A percentile compares a stretch with the other conserved stretches of the same genome.
Evolutionary conservation across 2,797 vertebrate genomes (phyloP).

Genomic region (Lagocephalus sceleratus): DNA sequence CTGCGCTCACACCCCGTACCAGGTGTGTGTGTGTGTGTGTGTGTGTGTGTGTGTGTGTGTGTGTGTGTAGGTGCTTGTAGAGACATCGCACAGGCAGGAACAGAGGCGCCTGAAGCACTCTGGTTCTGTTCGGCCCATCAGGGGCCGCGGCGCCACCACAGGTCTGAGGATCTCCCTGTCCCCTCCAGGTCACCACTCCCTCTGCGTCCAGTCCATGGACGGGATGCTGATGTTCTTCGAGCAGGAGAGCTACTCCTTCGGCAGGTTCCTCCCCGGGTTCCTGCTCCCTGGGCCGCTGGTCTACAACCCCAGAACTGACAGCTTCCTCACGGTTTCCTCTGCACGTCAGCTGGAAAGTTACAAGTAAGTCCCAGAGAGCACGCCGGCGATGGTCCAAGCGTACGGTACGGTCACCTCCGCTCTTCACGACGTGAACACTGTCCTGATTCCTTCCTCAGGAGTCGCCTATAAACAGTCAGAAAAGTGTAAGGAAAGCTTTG

Average conservation of each 20-base stretch:
- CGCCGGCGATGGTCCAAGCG: too few relatives aligned
- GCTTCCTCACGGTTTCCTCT: conserved; percentile 92
- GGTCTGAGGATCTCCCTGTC: too few relatives aligned
- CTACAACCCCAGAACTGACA: conserved; percentile 89
- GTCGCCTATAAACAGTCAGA: too few relatives aligned
- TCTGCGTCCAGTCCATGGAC: conserved; percentile 97
- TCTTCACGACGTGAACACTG: too few relatives aligned
- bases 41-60: conserved; percentile 33
- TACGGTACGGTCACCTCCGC: too few relatives aligned
- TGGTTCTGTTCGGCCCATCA: too few relatives aligned
- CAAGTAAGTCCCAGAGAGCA: conserved; percentile 75
- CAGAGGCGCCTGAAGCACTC: background rate
- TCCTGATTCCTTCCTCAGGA: too few relatives aligned
- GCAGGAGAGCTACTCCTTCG: conserved; percentile 94
- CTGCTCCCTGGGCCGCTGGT: conserved; percentile 88
- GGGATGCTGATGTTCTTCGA: conserved; percentile 98
- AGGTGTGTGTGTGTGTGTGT: conserved; percentile 40
- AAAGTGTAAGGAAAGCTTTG: too few relatives aligned
- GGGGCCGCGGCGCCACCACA: too few relatives aligned
- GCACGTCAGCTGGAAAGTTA: conserved; percentile 91
- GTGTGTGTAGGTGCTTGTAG: conserved; percentile 59
- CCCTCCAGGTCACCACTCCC: conserved; percentile 86
- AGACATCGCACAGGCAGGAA: conserved; percentile 66
- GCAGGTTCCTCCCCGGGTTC: conserved; percentile 91
- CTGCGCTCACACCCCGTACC: conserved; percentile 25